Conservation (phyloP, 2,797 vertebrate genomes). For the Chromobotia macracanthus region DNA sequence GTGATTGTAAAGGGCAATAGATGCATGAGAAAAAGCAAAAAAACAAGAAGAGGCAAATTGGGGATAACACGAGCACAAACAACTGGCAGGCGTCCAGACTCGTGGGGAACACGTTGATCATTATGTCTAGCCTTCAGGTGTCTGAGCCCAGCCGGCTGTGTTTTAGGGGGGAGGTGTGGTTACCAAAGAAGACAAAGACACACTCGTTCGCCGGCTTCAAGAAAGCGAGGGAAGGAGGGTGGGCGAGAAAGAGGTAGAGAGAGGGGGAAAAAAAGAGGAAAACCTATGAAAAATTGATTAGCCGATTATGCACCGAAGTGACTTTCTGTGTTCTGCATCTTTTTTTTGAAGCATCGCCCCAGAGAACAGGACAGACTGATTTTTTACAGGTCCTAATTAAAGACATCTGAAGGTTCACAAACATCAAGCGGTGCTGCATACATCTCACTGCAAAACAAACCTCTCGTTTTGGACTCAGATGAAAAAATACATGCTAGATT, state of each 20-base stretch:
- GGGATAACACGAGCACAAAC: conserved; percentile 65
- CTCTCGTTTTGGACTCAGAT: conserved; percentile 45
- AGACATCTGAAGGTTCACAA: conserved; percentile 89
- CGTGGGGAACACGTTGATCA: conserved; percentile 91
- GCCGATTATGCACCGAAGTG: conserved; percentile 72
- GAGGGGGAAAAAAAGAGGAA: conserved; percentile 50
- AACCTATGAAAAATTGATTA: conserved; percentile 76
- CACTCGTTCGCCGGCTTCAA: conserved; percentile 77
- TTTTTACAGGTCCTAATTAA: conserved; percentile 89
- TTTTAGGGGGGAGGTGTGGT: conserved; percentile 79
- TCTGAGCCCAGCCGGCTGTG: conserved; percentile 77
- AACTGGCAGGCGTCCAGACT: conserved; percentile 84
- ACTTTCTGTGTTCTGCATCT: conserved; percentile 74
- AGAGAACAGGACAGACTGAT: too few relatives aligned
- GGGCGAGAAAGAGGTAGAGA: conserved; percentile 61
- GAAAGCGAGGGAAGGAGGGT: conserved; percentile 61
- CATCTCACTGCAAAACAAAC: conserved; percentile 67
- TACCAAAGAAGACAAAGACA: conserved; percentile 89
- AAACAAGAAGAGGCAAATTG: conserved; percentile 33
- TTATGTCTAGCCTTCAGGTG: conserved; percentile 97
- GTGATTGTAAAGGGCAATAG: conserved; percentile 72
- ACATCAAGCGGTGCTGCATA: too few relatives aligned
- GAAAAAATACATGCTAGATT: not conserved
- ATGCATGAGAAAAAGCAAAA: conserved; percentile 41
- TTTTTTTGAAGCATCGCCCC: conserved; percentile 71